Base-by-base conservation (phyloP, 2,888 invertebrate species). In the Pantelozetes paolii region DNA sequence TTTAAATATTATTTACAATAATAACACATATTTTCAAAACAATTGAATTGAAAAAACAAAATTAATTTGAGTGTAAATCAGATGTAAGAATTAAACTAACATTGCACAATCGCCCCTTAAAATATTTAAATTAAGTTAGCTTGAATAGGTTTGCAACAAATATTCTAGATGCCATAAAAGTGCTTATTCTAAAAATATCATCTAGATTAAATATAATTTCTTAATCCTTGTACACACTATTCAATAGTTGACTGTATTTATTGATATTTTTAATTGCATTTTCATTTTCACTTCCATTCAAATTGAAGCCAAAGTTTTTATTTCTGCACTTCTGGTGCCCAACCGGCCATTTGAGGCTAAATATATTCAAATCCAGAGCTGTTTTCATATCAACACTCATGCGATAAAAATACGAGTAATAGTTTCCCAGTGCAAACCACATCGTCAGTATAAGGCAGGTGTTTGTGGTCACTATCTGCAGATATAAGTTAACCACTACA, bases 231-330 rank as follows among this genome's bases (percentile, higher is more conserved):
- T 48, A 48, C 3, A 48, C 48, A 48, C 3, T n/a, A 15, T 48
- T 18, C 20, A 48, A n/a, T n/a, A 48, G 20, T 48, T 48, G 48
- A 48, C 48, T 48, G 20, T 48, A 48, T 57, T 57, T 9, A 9
- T 20, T 5, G 9, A 57, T 57, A 57, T 57, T 57, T 23, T 45
- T 64, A 5, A 45, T 11, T 3, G 77, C 71, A 69, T 76, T 76
- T 57, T 72, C 59, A 57, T 78, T 77, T 40, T 78, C 77, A 8
- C 76, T 45, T 54, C 78, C 78, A 71, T 77, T 78, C 18, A 78
- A 40, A 67, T 78, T 77, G 32, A 75, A 75, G 42, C 78, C 78
- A 42, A 71, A 70, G 48, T 76, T 77, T 45, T 73, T 71, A 48
- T 59, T 69, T 18, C 75, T 57, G 26, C 75, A 76, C 26, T 76